Conservation (phyloP, 2,888 invertebrate species). For the Hirtodrosophila confusa region DNA sequence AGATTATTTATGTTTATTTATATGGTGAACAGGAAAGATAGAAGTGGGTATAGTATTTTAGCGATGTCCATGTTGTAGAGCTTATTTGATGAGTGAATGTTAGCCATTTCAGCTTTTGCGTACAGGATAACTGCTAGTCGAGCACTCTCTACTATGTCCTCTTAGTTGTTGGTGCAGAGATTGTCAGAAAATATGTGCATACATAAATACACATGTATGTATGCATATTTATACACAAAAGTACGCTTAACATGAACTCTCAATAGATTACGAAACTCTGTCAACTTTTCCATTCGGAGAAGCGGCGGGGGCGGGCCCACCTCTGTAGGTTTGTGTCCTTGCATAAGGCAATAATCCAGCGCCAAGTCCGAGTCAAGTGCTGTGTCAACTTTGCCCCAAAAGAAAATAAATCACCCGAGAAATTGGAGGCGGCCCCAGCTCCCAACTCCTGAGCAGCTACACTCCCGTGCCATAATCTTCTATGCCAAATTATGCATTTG, state of each 20-base stretch:
- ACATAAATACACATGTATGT: constrained; percentile 29
- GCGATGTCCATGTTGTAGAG: no score
- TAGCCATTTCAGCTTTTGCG: no score
- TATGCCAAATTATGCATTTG: constrained; percentile 71
- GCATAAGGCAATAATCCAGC: constrained; percentile 55
- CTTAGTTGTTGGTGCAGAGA: no score
- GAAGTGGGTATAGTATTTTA: no score
- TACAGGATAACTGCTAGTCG: no score
- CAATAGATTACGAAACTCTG: constrained; percentile 58
- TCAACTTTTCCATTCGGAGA: constrained; percentile 40
- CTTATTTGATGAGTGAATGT: no score
- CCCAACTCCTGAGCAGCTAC: constrained; percentile 10
- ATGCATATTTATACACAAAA: constrained; percentile 34
- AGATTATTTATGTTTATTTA: no score
- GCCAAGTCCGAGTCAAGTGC: constrained; percentile 59
- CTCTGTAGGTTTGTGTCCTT: constrained; percentile 7
- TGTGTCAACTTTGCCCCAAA: constrained; percentile 71
- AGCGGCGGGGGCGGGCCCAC: constrained; percentile 9
- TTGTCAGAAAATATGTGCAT: constrained; percentile 24
- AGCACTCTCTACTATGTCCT: no score
- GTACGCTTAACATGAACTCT: constrained; percentile 64
- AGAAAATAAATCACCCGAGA: constrained; percentile 69
- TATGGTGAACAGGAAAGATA: no score
- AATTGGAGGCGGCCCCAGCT: constrained; percentile 37
- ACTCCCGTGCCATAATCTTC: constrained; percentile 47